These are phyloP conservation scores for Marmota flaviventris DNA, from an alignment of 2,113 vertebrate genomes.

Conservation along the genomic window DNA sequence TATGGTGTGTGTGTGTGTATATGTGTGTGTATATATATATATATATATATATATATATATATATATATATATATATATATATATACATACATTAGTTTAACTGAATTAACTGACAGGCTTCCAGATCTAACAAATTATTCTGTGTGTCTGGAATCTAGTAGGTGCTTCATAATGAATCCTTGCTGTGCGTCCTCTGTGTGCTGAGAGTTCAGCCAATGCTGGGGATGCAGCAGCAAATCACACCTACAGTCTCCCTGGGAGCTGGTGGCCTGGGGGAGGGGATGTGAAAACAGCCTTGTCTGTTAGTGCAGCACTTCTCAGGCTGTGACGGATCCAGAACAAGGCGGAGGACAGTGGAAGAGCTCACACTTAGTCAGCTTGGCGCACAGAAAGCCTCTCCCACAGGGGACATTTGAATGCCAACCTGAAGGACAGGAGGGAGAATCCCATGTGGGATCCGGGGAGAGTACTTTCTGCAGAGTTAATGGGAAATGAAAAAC, in stretches of 20 bases:
- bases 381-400: neutral
- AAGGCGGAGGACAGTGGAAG: neutral
- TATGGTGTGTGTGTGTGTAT: too few species aligned
- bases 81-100: neutral
- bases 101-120: neutral
- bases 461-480: neutral
- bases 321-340: neutral
- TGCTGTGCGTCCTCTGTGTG: neutral
- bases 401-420: neutral
- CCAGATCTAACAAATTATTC: too few species aligned
- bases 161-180: neutral
- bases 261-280: neutral
- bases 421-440: neutral
- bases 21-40: too few species aligned
- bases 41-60: too few species aligned
- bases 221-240: neutral
- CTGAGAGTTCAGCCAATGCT: neutral
- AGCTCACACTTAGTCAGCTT: too few species aligned
- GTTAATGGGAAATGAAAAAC: neutral
- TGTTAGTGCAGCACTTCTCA: neutral
- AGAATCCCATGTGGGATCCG: neutral
- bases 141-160: neutral
- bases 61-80: too few species aligned
- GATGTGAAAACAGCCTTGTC: accelerated
- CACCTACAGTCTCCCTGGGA: neutral